A percentile compares a stretch with the other conserved stretches of the same genome.
These are phyloP conservation scores for Eilema caniola DNA, from an alignment of 2,888 invertebrate genomes.

Conservation along the genomic window DNA sequence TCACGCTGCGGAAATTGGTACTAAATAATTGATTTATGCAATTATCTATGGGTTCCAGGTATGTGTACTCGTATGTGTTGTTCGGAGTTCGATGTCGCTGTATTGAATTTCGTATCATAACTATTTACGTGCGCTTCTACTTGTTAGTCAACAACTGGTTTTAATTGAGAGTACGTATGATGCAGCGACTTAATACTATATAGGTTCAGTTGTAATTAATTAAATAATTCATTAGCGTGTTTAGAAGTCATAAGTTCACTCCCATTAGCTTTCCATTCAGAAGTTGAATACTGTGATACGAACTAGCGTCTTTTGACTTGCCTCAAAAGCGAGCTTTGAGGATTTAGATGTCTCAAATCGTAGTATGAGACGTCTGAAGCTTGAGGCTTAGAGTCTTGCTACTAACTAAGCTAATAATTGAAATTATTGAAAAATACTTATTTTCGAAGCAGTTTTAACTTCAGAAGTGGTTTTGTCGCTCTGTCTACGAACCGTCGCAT, in stretches of 20 bases:
- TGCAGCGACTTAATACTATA: background rate
- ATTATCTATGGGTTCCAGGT: conserved; percentile 27
- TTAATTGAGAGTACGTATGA: background rate
- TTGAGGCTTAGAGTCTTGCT: too few species aligned
- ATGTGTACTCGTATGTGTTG: conserved; percentile 2
- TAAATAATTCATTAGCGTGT: background rate
- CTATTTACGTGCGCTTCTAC: background rate
- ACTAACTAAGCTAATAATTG: too few species aligned
- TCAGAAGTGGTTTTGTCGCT: too few species aligned
- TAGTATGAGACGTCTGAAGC: too few species aligned
- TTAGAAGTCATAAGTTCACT: background rate
- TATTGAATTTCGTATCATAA: background rate
- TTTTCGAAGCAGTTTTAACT: too few species aligned
- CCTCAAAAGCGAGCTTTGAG: background rate
- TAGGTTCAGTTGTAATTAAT: background rate
- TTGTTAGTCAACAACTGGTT: background rate
- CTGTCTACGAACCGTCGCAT: too few species aligned
- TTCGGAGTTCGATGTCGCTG: background rate
- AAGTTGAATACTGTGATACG: too few species aligned
- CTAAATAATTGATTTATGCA: conserved; percentile 45
- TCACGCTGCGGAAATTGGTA: conserved; percentile 30
- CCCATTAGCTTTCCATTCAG: background rate
- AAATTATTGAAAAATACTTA: too few species aligned
- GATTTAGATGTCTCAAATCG: background rate
- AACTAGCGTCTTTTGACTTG: background rate